phyloP scores from a whole-genome alignment of 2,113 vertebrate species.

The Apteryx mantelli region DNA sequence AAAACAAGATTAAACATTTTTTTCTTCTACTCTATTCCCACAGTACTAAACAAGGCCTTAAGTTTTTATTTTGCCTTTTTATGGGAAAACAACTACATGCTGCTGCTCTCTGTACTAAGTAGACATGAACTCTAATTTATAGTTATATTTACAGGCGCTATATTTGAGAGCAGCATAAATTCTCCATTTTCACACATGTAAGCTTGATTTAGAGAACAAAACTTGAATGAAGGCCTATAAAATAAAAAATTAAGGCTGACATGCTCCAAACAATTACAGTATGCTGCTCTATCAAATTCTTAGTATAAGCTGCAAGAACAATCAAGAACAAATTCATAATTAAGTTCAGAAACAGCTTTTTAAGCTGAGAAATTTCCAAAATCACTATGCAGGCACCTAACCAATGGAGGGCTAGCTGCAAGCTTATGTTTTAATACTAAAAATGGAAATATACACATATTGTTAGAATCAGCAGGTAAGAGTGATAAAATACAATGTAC shows the following conservation, averaged over 20 bases:
- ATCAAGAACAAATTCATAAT: fast-evolving
- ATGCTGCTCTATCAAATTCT: neutral
- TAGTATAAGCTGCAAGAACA: neutral
- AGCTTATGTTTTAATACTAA: neutral
- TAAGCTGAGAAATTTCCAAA: neutral
- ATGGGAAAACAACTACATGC: too few species aligned
- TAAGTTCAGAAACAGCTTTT: neutral
- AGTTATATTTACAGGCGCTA: neutral
- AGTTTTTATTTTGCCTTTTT: neutral
- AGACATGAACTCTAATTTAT: neutral
- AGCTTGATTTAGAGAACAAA: neutral
- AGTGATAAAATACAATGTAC: neutral
- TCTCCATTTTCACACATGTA: neutral
- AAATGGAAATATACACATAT: neutral
- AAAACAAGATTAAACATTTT: too few species aligned
- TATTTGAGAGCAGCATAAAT: neutral
- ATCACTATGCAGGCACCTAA: neutral
- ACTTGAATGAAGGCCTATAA: neutral
- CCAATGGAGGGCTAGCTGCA: neutral
- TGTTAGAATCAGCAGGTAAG: neutral
- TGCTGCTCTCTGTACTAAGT: neutral
- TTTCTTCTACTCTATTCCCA: neutral
- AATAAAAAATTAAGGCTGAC: neutral
- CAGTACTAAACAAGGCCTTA: neutral
- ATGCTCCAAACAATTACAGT: neutral